Percentiles rank a stretch among this genome's conserved stretches.
Conservation (phyloP, 2,113 vertebrate species). For the Sylvilagus bachmani region DNA sequence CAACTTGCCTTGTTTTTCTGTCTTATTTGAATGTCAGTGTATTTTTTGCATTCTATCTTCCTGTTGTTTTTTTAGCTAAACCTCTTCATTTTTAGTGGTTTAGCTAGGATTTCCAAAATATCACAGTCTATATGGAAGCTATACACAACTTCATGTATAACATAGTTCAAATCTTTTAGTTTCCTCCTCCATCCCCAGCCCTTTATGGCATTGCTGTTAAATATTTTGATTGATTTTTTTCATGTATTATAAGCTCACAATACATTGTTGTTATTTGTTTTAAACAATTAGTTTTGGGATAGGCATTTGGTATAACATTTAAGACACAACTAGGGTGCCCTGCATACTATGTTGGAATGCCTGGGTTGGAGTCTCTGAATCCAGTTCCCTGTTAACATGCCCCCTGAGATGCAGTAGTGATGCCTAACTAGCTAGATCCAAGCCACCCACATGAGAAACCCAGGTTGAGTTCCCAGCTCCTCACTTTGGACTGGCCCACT, state of each 20-base stretch:
- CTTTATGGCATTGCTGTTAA: neutral
- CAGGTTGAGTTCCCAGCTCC: no score
- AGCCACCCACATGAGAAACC: no score
- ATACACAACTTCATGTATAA: neutral
- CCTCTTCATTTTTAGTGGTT: neutral
- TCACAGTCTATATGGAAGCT: neutral
- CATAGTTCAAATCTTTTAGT: neutral
- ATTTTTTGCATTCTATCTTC: neutral
- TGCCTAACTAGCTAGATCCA: no score
- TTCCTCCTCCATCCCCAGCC: neutral
- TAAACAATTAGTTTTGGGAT: neutral
- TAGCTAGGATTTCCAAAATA: neutral
- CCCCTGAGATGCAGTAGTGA: no score
- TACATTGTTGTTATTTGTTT: neutral
- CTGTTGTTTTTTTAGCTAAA: neutral
- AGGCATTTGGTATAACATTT: no score
- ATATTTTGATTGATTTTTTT: neutral
- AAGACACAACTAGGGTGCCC: no score
- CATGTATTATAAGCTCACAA: neutral
- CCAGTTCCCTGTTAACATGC: no score
- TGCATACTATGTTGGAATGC: no score
- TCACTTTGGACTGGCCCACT: no score
- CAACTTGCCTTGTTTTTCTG: neutral
- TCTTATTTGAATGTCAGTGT: neutral
- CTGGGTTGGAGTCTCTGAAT: no score